Evolutionary conservation across 2,113 vertebrate species (phyloP).

Genomic region (Ophthalmolycus amberensis): DNA sequence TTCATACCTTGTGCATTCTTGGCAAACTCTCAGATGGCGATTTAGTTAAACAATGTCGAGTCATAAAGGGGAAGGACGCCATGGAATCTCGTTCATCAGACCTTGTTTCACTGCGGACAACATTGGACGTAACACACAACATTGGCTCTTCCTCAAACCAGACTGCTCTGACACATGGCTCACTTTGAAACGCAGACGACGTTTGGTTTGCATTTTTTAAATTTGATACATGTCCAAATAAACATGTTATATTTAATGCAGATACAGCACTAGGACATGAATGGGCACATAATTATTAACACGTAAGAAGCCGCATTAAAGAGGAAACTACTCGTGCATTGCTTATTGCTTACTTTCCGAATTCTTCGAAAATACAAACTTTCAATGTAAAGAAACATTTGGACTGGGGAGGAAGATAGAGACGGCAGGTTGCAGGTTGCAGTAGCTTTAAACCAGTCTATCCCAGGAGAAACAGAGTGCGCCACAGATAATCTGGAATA

Average conservation of each 20-base stretch:
- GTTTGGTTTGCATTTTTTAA: neutral
- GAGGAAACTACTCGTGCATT: neutral
- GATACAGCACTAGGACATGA: neutral
- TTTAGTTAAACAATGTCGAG: neutral
- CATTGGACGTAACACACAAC: slow-evolving; percentile 54
- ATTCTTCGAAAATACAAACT: neutral
- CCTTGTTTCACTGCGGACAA: slow-evolving; percentile 52
- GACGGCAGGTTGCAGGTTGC: too few relatives aligned
- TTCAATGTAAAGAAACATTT: neutral
- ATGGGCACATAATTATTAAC: neutral
- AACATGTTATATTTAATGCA: neutral
- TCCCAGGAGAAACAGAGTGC: neutral
- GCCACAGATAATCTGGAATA: neutral
- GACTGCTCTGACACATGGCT: neutral
- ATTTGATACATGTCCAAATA: neutral
- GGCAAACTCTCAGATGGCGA: neutral
- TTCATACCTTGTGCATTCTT: neutral
- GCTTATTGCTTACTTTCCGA: neutral
- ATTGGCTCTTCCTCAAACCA: slow-evolving; percentile 3
- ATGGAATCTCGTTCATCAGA: neutral
- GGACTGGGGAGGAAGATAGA: neutral
- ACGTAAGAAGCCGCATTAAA: neutral
- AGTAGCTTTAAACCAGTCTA: neutral
- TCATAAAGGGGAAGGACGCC: neutral
- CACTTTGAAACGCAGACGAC: neutral